These are phyloP conservation scores for Dromaius novaehollandiae DNA, from an alignment of 2,113 vertebrate species.

Conservation along the genomic window DNA sequence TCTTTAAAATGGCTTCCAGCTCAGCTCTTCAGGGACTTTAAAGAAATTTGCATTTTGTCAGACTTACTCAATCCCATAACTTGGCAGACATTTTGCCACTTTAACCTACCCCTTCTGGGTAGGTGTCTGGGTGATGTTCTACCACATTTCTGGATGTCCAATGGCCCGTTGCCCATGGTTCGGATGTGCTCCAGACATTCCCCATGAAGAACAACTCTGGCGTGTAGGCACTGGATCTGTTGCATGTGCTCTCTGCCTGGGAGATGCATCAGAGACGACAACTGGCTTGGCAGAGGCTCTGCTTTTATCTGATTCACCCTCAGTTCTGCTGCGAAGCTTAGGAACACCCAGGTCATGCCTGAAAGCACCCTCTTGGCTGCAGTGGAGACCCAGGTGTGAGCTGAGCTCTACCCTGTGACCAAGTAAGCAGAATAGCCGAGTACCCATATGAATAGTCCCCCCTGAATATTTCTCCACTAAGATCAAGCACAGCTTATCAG, in stretches of 20 bases:
- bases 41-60: neutral
- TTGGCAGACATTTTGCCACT: neutral
- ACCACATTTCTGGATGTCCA: neutral
- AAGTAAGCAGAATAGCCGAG: neutral
- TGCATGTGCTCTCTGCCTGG: neutral
- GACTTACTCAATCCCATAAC: neutral
- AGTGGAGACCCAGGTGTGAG: neutral
- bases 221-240: neutral
- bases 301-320: neutral
- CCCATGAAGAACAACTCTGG: rapidly evolving
- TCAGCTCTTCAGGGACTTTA: neutral
- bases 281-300: neutral
- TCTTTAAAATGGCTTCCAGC: neutral
- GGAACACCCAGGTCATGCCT: neutral
- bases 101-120: neutral
- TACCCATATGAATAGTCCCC: neutral
- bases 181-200: neutral
- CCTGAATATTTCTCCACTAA: neutral
- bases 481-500: conserved; percentile 5
- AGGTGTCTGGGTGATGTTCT: neutral
- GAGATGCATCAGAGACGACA: neutral
- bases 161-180: neutral
- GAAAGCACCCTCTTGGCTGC: neutral
- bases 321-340: neutral
- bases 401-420: neutral